These are phyloP conservation scores for Sebastes itinus DNA, from an alignment of 2,797 vertebrate species.

Conservation along the genomic window DNA sequence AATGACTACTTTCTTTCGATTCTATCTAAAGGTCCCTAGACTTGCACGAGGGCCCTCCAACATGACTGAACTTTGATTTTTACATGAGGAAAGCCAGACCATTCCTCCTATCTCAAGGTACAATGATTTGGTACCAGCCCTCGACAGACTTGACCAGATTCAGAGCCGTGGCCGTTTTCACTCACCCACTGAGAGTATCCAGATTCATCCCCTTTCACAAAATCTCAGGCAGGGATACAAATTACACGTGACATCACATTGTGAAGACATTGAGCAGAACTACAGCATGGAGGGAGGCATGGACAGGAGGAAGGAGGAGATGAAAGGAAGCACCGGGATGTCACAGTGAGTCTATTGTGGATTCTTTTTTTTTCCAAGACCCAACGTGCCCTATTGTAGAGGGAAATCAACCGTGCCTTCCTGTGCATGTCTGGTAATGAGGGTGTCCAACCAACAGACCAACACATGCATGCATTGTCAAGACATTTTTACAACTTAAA, in stretches of 20 bases:
- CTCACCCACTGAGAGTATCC: slow-evolving; percentile 66
- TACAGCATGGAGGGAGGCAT: slow-evolving; percentile 37
- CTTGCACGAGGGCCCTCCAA: slow-evolving; percentile 3
- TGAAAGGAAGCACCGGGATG: slow-evolving; percentile 64
- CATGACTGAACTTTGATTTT: slow-evolving; percentile 49
- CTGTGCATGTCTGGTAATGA: slow-evolving; percentile 65
- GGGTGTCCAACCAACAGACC: slow-evolving; percentile 48
- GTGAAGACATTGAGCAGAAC: slow-evolving; percentile 65
- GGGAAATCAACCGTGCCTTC: slow-evolving; percentile 65
- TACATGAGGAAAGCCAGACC: slow-evolving; percentile 68
- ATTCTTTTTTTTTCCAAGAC: slow-evolving; percentile 40
- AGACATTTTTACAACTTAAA: slow-evolving; percentile 43
- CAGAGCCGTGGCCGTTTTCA: slow-evolving; percentile 46
- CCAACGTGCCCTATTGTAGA: slow-evolving; percentile 48
- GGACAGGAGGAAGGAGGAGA: slow-evolving; percentile 46
- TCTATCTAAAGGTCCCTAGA: slow-evolving; percentile 23
- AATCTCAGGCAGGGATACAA: slow-evolving; percentile 55
- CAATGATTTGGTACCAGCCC: slow-evolving; percentile 52
- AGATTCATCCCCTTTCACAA: slow-evolving; percentile 62
- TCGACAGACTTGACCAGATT: slow-evolving; percentile 65
- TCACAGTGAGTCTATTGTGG: slow-evolving; percentile 59
- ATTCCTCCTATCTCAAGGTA: slow-evolving; percentile 56
- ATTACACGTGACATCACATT: slow-evolving; percentile 65
- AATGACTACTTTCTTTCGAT: slow-evolving; percentile 36
- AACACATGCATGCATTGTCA: slow-evolving; percentile 3